phyloP scores from a whole-genome alignment of 2,888 invertebrate genomes.

The Macaria notata region DNA sequence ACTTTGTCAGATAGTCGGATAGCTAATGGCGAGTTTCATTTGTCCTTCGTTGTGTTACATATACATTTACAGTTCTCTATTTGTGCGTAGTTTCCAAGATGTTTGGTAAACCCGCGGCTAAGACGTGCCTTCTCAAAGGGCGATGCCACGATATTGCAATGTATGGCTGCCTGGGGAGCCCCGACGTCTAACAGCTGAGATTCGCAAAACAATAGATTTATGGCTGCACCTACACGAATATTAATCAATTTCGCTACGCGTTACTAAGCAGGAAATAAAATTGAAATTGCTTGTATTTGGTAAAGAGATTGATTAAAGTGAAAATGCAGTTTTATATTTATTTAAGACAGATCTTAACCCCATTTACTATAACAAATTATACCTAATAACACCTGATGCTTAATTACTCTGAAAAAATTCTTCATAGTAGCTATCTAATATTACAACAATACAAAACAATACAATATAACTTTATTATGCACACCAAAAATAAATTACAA shows the following conservation, averaged over 20 bases:
- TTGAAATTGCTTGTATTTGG: neutral
- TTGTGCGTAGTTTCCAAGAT: constrained; percentile 24
- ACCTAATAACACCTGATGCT: too few species aligned
- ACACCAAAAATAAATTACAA: too few species aligned
- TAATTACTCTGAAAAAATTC: too few species aligned
- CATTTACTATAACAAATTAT: too few species aligned
- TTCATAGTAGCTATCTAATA: too few species aligned
- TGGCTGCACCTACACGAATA: constrained; percentile 62
- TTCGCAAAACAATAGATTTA: constrained; percentile 73
- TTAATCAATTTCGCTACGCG: constrained; percentile 53
- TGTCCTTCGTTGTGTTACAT: neutral
- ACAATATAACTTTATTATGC: too few species aligned
- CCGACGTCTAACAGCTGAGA: constrained; percentile 61
- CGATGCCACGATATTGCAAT: constrained; percentile 65
- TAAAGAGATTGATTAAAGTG: neutral
- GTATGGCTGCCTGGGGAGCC: constrained; percentile 73
- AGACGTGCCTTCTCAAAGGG: constrained; percentile 52
- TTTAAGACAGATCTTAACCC: too few species aligned
- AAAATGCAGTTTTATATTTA: too few species aligned
- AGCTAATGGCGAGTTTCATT: constrained; percentile 6
- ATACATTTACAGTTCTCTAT: constrained; percentile 2
- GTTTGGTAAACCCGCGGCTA: constrained; percentile 25
- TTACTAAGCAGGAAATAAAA: constrained; percentile 4
- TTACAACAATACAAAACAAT: too few species aligned
- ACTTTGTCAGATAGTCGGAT: constrained; percentile 1